Conservation (phyloP, 1,140 invertebrate genomes). For the Teleogryllus occipitalis region DNA sequence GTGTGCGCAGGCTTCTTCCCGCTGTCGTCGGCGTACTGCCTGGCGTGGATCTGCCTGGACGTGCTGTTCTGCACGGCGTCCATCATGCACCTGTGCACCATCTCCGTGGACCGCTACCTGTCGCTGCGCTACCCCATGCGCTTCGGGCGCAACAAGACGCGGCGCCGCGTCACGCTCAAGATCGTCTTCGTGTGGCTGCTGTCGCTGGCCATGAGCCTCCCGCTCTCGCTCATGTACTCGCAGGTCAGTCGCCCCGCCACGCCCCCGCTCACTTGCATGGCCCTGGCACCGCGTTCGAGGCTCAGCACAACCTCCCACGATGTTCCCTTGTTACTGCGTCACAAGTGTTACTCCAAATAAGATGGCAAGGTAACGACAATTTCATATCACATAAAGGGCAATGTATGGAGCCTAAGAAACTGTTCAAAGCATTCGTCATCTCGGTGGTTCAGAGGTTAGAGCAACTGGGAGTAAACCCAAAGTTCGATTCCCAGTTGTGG, state of each 20-base stretch:
- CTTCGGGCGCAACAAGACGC: conserved; percentile 83
- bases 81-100: conserved; percentile 93
- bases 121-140: conserved; percentile 79
- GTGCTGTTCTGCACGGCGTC: conserved; percentile 92
- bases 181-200: conserved; percentile 86
- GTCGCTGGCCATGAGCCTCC: conserved; percentile 80
- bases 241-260: conserved; percentile 54
- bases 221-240: conserved; percentile 78
- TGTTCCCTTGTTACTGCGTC: too few species aligned
- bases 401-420: too few species aligned
- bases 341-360: too few species aligned
- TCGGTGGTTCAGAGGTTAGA: too few species aligned
- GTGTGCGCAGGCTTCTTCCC: conserved; percentile 64
- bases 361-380: too few species aligned
- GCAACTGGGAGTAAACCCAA: too few species aligned
- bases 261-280: too few species aligned
- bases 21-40: conserved; percentile 67
- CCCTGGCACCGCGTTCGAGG: too few species aligned
- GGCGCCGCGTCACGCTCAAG: conserved; percentile 74
- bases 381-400: too few species aligned
- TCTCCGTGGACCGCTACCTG: conserved; percentile 84
- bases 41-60: conserved; percentile 84
- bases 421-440: too few species aligned
- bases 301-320: too few species aligned
- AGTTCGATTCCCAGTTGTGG: too few species aligned